Evolutionary conservation across 2,113 vertebrate species (phyloP).

Genomic region (Sturnus vulgaris): DNA sequence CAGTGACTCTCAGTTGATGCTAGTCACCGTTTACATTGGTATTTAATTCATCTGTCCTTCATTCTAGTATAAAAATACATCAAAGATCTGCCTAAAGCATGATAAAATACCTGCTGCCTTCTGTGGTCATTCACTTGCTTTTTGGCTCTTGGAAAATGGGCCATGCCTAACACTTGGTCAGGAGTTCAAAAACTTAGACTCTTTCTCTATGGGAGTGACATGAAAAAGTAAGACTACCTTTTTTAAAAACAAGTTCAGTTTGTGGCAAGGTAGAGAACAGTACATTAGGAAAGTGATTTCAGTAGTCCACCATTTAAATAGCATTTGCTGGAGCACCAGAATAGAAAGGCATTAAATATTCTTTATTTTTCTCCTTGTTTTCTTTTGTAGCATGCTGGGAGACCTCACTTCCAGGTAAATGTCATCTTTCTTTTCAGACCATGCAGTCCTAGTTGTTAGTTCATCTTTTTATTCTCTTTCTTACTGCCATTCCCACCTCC

Average conservation of each 20-base stretch:
- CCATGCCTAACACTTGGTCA: neutral
- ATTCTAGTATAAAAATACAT: neutral
- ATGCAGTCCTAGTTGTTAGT: neutral
- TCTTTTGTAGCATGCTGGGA: slow-evolving; percentile 73
- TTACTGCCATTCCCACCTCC: neutral
- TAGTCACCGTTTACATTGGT: neutral
- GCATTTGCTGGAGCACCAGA: neutral
- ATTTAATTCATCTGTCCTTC: neutral
- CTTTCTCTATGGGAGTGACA: neutral
- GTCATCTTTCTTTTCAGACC: neutral
- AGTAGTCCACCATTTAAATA: neutral
- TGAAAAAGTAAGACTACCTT: neutral
- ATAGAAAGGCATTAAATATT: neutral
- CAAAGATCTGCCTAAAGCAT: neutral
- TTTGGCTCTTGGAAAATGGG: neutral
- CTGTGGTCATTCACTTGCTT: neutral
- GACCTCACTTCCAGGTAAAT: slow-evolving; percentile 80
- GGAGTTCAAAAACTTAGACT: neutral
- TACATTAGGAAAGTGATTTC: neutral
- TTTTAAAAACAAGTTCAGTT: neutral
- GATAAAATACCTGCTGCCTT: neutral
- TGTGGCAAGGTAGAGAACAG: neutral
- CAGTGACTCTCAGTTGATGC: neutral
- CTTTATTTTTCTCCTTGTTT: neutral
- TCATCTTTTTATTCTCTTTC: neutral